These are phyloP conservation scores for Apoda limacodes DNA, from an alignment of 2,888 invertebrate species.

Conservation along the genomic window DNA sequence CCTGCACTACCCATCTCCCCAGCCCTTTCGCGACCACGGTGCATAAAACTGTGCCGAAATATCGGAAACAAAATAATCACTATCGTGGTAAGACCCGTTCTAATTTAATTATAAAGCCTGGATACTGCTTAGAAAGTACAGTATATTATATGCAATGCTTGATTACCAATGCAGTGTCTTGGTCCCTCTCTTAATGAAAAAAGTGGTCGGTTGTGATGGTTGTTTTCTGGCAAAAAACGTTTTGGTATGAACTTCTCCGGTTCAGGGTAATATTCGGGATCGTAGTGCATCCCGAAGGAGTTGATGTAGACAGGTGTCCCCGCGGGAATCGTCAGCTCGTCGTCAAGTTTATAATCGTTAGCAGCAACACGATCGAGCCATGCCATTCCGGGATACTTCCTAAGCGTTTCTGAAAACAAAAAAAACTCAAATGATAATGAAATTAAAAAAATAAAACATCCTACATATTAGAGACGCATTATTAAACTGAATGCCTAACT, in stretches of 20 bases:
- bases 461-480: no score
- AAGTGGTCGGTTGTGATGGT: slow-evolving; percentile 28
- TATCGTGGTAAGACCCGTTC: no score
- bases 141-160: no score
- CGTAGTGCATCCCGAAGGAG: slow-evolving; percentile 32
- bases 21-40: no score
- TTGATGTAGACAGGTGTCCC: slow-evolving; percentile 31
- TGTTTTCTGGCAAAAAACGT: slow-evolving; percentile 65
- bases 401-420: slow-evolving; percentile 29
- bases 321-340: slow-evolving; percentile 29
- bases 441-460: no score
- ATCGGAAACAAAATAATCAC: no score
- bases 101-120: no score
- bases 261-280: slow-evolving; percentile 58
- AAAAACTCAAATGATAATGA: no score
- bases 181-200: slow-evolving; percentile 62
- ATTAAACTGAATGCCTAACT: no score
- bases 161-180: slow-evolving; percentile 66
- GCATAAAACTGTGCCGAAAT: no score
- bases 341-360: slow-evolving; percentile 30
- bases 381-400: slow-evolving; percentile 38
- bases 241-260: slow-evolving; percentile 65
- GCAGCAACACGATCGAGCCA: slow-evolving; percentile 33
- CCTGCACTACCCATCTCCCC: no score
- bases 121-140: no score